Base-by-base conservation (phyloP, 2,113 vertebrate species). In the Brachirus orientalis region DNA sequence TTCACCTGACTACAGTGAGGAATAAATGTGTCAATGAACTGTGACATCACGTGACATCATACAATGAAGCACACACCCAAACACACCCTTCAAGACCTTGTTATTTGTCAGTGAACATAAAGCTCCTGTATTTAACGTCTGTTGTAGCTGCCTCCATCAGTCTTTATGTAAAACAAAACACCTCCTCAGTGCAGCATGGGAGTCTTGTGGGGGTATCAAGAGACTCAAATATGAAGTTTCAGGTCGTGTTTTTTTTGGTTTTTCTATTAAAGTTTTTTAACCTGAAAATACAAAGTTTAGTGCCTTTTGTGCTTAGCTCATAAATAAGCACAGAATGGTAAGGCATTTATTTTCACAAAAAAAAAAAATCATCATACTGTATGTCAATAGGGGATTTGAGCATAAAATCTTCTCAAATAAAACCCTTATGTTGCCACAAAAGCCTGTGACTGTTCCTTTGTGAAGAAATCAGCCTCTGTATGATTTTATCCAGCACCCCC, bases 291-390 rank as follows among this genome's bases (percentile, higher is more conserved):
- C 17, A 37, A 47, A 33, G 2, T 61, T 64, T 47, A 62, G 44
- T 11, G 68, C 38, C 66, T 81, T 75, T 59, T 48, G 61, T 56
- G 37, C 50, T 70, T 68, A 75, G 22, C 54, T 63, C 64, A 60
- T 75, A 36, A 55, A 56, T 51, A 38, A 62, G 22, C 6, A 47
- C 8, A 44, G 16, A 54, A 38, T 13, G 36, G 54, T n/a, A 38
- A 13, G 40, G 12, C 40, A 11, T 43, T 43, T 43, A 13, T 43
- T 43, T 43, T 43, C 40, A 11, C 12, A 9, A 4, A 43, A 40
- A 38, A 40, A 7, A 60, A 62, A 60, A 14, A 14, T 33, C 8
- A 11, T 18, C 13, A 55, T 18, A 53, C 7, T 17, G 56, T 7
- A 35, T 48, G 35, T 41, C 47, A 46, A 61, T 38, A 43, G 48